Evolutionary conservation across 2,113 vertebrate genomes (phyloP), one percentile per base, ranked within the genome.

Genomic region (Spilogale gracilis): DNA sequence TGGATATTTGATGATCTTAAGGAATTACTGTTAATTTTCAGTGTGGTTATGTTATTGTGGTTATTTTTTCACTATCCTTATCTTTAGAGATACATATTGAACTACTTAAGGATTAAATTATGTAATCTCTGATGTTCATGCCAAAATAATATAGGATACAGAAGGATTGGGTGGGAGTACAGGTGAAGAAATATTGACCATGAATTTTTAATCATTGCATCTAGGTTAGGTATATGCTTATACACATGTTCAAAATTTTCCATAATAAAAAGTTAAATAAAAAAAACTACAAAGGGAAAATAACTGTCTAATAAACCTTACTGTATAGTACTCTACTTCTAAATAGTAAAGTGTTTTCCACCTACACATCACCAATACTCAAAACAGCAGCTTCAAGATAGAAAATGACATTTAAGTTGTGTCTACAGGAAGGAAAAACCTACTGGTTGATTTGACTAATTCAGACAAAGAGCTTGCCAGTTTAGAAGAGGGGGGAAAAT

Each of bases 391-490:
- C 71, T 95, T 92, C 61, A 96, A 97, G 87, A 96, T 43, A 97
- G 94, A 96, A 92, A 96, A 58, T 96, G 84, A 96, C 94, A 95
- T 96, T 97, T 96, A 96, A 98, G 58, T 74, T 96, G 80, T 71
- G 69, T 96, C 92, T 94, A 63, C 63, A 87, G 83, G 73, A 97
- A 97, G 56, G 86, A 74, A 87, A 95, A 97, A 84, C 63, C 63
- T 94, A 88, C 86, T 83, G 80, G 61, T 61, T 96, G 83, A 92
- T 96, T 96, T 95, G 95, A 87, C 97, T 97, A 97, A 92, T 90
- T 96, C 83, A 95, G 86, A 95, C 90, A 94, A 94, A 95, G 74
- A 95, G 27, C 67, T 52, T 95, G 80, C 91, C 79, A 58, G 50
- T 96, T 96, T 90, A 71, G 60, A 94, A 89, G 21, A 91, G 11